phyloP scores from a whole-genome alignment of 1,140 invertebrate genomes.

The Vanessa tameamea region DNA sequence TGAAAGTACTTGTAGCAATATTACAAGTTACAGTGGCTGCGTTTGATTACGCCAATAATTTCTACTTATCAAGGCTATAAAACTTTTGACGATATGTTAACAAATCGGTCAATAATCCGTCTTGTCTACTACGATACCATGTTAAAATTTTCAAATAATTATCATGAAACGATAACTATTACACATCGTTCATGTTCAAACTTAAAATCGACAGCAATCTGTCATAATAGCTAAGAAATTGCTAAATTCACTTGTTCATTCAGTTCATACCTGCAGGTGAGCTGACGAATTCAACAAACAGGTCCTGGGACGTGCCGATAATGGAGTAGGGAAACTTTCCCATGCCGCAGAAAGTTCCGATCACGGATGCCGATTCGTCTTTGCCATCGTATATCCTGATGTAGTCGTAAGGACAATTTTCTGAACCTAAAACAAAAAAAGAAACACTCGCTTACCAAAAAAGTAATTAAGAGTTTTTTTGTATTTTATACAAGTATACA shows the following conservation, averaged over 20 bases:
- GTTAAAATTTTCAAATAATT: too few species aligned
- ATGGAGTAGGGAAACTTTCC: constrained; percentile 97
- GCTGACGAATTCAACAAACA: constrained; percentile 95
- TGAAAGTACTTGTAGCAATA: too few species aligned
- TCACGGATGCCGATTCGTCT: constrained; percentile 90
- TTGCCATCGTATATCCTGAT: constrained; percentile 95
- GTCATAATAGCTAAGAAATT: constrained; percentile 23
- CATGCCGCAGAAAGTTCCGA: constrained; percentile 96
- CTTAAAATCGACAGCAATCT: constrained; percentile 18
- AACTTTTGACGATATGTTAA: too few species aligned
- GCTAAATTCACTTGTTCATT: constrained; percentile 18
- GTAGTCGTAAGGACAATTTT: constrained; percentile 95
- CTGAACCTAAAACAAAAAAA: constrained; percentile 82
- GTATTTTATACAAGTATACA: too few species aligned
- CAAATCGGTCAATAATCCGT: too few species aligned
- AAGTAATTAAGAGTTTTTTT: too few species aligned
- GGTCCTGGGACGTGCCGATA: constrained; percentile 93
- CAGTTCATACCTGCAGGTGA: constrained; percentile 86
- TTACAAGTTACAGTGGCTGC: too few species aligned
- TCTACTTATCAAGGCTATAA: too few species aligned
- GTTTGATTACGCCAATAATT: too few species aligned
- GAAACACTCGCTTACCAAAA: not conserved
- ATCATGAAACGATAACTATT: not conserved
- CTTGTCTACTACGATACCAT: not conserved
- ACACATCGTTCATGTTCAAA: not conserved